A percentile compares a stretch with the other conserved stretches of the same genome.
These are phyloP conservation scores for Pangasius krempfi DNA, from an alignment of 2,797 vertebrate species.

Conservation along the genomic window DNA sequence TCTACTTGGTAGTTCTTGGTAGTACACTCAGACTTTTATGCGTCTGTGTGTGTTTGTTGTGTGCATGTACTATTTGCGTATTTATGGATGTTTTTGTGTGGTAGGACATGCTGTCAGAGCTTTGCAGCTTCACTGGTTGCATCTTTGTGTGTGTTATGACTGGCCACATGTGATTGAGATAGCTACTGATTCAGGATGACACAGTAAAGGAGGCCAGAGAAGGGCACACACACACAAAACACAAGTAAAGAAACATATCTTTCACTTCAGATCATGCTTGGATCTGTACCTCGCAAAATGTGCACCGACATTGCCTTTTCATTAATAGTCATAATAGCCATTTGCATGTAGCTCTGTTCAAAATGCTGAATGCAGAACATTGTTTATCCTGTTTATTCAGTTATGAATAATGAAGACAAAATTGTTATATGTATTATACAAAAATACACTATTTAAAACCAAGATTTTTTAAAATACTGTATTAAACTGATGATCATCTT, in stretches of 20 bases:
- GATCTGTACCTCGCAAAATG: neutral
- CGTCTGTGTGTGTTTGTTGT: neutral
- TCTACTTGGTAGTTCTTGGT: neutral
- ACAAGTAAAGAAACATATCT: slow-evolving; percentile 6
- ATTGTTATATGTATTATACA: neutral
- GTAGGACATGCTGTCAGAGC: neutral
- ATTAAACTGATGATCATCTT: neutral
- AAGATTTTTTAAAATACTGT: neutral
- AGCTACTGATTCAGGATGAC: slow-evolving; percentile 47
- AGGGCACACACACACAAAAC: neutral
- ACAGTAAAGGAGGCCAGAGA: slow-evolving; percentile 40
- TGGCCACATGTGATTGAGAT: slow-evolving; percentile 37
- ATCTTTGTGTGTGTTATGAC: slow-evolving; percentile 37
- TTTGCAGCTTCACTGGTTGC: slow-evolving; percentile 15
- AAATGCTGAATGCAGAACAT: neutral
- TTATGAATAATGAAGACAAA: neutral
- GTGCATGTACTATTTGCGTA: neutral
- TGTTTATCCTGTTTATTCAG: neutral
- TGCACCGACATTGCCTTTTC: neutral
- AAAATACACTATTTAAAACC: neutral
- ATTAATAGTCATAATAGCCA: neutral
- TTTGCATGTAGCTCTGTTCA: neutral
- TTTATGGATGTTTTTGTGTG: slow-evolving; percentile 4
- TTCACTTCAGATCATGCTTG: slow-evolving; percentile 17
- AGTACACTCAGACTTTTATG: neutral